phyloP scores from a whole-genome alignment of 2,888 invertebrate genomes.

The Syrphus vitripennis region DNA sequence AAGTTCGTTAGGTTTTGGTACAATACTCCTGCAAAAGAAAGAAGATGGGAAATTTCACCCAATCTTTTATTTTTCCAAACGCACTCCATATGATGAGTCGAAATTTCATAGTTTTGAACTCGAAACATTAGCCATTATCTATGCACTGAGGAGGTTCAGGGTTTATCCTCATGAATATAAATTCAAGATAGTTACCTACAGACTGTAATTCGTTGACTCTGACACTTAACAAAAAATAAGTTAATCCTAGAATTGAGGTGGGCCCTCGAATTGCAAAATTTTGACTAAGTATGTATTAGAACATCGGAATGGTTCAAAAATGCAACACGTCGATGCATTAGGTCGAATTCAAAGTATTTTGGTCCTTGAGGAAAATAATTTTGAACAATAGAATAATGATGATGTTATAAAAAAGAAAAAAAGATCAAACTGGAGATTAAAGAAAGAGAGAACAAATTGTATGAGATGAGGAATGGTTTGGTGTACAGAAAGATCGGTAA shows the following conservation, averaged over 20 bases:
- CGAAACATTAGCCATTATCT: conserved; percentile 2
- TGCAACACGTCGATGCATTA: conserved; percentile 45
- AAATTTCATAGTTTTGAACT: conserved; percentile 41
- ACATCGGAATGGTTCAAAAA: conserved; percentile 62
- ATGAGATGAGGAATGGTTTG: too few species aligned
- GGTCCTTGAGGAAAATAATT: conserved; percentile 31
- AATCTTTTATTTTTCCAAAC: too few species aligned
- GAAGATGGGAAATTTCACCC: too few species aligned
- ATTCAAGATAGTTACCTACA: conserved; percentile 46
- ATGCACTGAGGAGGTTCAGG: not conserved
- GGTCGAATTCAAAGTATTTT: conserved; percentile 30
- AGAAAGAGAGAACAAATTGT: too few species aligned
- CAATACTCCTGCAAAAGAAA: too few species aligned
- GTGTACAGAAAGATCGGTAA: too few species aligned
- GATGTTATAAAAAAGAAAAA: not conserved
- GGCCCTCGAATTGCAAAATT: conserved; percentile 70
- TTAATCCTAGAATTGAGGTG: too few species aligned
- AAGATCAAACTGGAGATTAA: not conserved
- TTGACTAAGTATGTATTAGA: conserved; percentile 63
- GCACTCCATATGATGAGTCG: not conserved
- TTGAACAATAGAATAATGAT: conserved; percentile 39
- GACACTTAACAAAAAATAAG: too few species aligned
- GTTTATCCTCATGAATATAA: not conserved
- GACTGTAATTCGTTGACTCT: too few species aligned
- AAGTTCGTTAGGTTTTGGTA: too few species aligned